phyloP scores from a whole-genome alignment of 1,140 invertebrate species.

The Heliothis subflexa region DNA sequence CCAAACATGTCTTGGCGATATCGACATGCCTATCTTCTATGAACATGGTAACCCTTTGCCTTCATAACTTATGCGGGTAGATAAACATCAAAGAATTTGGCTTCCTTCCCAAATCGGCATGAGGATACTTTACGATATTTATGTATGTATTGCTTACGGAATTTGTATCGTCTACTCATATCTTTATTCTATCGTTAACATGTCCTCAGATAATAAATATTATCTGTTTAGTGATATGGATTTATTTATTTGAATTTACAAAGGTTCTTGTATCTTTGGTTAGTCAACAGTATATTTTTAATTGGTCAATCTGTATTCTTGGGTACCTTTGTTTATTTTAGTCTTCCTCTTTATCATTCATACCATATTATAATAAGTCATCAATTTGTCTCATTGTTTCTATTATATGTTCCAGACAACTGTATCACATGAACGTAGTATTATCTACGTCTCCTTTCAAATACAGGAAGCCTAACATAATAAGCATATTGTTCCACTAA shows the following conservation, averaged over 20 bases:
- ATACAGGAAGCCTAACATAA: background rate
- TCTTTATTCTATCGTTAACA: conserved; percentile 21
- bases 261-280: too few species aligned
- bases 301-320: too few species aligned
- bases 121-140: conserved; percentile 26
- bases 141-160: conserved; percentile 30
- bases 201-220: conserved; percentile 5
- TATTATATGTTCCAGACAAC: too few species aligned
- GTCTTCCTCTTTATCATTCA: too few species aligned
- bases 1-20: conserved; percentile 31
- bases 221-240: background rate
- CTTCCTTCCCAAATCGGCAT: conserved; percentile 42
- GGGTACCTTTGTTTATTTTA: too few species aligned
- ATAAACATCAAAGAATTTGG: conserved; percentile 46
- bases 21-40: conserved; percentile 29
- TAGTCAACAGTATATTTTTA: too few species aligned
- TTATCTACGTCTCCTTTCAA: background rate
- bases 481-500: background rate
- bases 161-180: background rate
- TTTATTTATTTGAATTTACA: too few species aligned
- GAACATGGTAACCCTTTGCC: conserved; percentile 39
- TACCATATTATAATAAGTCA: too few species aligned
- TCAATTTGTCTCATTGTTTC: too few species aligned
- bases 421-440: background rate
- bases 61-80: conserved; percentile 42